Percentiles rank a stretch among this genome's conserved stretches.
Conservation (phyloP, 2,888 invertebrate species). For the Helleia helle region DNA sequence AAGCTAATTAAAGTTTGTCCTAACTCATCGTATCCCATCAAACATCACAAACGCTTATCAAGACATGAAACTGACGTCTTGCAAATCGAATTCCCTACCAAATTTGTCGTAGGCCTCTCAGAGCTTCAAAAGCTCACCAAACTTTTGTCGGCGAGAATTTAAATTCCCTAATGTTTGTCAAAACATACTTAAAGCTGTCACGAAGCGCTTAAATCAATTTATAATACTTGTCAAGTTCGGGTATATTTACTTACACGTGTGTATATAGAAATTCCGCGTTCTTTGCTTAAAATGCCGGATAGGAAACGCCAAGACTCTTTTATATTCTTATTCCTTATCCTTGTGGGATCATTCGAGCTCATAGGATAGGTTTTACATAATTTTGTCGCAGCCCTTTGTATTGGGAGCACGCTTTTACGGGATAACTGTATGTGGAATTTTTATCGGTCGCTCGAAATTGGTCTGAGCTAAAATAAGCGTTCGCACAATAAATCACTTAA, state of each 20-base stretch:
- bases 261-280: conserved; percentile 62
- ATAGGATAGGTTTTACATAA: conserved; percentile 70
- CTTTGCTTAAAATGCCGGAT: conserved; percentile 58
- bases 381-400: conserved; percentile 57
- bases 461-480: conserved; percentile 42
- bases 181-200: conserved; percentile 67
- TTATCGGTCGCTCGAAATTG: conserved; percentile 42
- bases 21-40: background rate
- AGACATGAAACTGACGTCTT: conserved; percentile 4
- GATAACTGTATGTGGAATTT: conserved; percentile 42
- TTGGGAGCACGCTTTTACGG: conserved; percentile 34
- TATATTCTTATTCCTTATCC: conserved; percentile 69
- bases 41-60: conserved; percentile 2
- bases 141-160: conserved; percentile 55
- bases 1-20: conserved; percentile 1
- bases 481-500: conserved; percentile 43
- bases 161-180: conserved; percentile 67
- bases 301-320: conserved; percentile 68
- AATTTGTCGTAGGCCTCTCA: conserved; percentile 13
- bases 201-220: conserved; percentile 70
- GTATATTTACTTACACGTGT: conserved; percentile 49
- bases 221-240: conserved; percentile 59
- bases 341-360: conserved; percentile 66
- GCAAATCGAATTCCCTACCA: conserved; percentile 8
- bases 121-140: conserved; percentile 42